phyloP scores from a whole-genome alignment of 2,888 invertebrate genomes.

The Eupithecia dodoneata region DNA sequence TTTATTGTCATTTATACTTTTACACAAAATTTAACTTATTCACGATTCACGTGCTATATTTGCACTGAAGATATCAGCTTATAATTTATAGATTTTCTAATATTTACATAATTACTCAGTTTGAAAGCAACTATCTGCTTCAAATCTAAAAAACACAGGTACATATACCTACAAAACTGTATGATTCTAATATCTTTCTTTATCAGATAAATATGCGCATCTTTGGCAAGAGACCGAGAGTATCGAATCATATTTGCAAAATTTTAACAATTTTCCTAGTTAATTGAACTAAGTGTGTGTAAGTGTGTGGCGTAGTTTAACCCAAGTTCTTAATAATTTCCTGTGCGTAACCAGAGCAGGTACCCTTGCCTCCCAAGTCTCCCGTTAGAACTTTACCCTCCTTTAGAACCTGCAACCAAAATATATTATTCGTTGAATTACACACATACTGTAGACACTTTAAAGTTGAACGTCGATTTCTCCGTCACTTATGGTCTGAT shows the following conservation, averaged over 20 bases:
- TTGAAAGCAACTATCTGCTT: conserved; percentile 4
- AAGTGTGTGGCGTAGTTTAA: conserved; percentile 35
- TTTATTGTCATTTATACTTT: conserved; percentile 21
- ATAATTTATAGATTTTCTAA: neutral
- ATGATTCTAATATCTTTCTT: neutral
- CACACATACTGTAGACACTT: too few species aligned
- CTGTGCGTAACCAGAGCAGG: conserved; percentile 96
- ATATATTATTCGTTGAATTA: neutral
- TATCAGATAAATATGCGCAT: conserved; percentile 4
- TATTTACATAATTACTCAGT: neutral
- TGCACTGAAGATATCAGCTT: neutral
- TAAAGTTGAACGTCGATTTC: too few species aligned
- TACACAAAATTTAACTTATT: neutral
- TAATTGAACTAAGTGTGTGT: conserved; percentile 12
- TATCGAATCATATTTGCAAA: neutral
- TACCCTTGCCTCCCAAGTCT: conserved; percentile 96
- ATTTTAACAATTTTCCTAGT: neutral
- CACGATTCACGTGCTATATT: neutral
- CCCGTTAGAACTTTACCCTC: conserved; percentile 93
- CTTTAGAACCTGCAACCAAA: conserved; percentile 80
- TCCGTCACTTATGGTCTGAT: too few species aligned
- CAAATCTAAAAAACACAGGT: neutral
- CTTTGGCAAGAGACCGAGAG: neutral
- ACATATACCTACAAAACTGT: neutral
- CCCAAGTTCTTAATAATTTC: conserved; percentile 87